Percentiles rank a stretch among this genome's conserved stretches.
Conservation (phyloP, 53 echinoderm and acorn worm genomes). For the Patiria pectinifera region DNA sequence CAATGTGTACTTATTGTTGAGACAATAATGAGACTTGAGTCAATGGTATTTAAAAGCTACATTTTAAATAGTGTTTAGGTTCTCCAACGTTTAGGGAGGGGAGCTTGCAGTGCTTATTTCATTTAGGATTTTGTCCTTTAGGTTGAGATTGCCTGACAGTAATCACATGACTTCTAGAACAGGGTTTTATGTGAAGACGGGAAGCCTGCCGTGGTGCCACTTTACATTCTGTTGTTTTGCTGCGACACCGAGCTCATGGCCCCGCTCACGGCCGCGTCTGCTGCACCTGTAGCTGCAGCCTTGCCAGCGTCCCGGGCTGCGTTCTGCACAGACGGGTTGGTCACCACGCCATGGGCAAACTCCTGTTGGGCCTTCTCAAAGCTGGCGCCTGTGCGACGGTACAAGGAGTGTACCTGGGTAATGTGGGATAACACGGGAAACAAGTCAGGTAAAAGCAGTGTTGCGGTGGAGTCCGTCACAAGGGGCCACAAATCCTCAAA, state of each 20-base stretch:
- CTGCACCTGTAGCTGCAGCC: slow-evolving; percentile 83
- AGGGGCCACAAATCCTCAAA: neutral
- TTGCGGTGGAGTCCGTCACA: neutral
- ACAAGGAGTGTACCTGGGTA: slow-evolving; percentile 85
- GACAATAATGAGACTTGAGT: neutral
- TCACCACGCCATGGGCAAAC: slow-evolving; percentile 87
- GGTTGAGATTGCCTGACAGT: neutral
- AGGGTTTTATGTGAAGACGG: neutral
- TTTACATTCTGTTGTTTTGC: slow-evolving; percentile 69
- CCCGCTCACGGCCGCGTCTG: slow-evolving; percentile 61
- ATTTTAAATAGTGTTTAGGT: neutral
- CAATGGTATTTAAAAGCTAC: neutral
- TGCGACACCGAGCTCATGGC: slow-evolving; percentile 14
- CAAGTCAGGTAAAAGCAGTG: neutral
- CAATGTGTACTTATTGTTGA: neutral
- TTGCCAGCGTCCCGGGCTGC: slow-evolving; percentile 88
- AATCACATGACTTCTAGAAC: neutral
- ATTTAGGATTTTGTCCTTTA: no score
- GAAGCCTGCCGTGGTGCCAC: neutral
- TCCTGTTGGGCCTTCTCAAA: slow-evolving; percentile 97
- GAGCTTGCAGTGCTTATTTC: no score
- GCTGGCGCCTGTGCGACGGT: slow-evolving; percentile 96
- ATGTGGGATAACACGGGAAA: neutral
- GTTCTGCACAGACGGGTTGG: slow-evolving; percentile 90
- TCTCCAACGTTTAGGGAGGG: neutral